Evolutionary conservation across 2,113 vertebrate species (phyloP).

Genomic region (Lagenorhynchus albirostris): DNA sequence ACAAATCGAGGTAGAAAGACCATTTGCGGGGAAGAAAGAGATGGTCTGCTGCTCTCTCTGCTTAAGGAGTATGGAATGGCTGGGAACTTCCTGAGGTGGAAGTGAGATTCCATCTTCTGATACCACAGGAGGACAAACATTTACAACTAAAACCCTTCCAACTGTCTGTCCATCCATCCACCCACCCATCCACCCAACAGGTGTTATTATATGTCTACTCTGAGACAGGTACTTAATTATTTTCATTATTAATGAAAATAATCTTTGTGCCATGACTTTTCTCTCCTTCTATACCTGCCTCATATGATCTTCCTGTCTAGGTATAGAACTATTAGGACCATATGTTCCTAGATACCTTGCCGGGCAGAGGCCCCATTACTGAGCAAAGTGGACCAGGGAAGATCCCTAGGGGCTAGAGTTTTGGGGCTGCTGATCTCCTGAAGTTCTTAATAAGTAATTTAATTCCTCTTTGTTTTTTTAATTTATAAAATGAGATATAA

Average conservation of each 20-base stretch:
- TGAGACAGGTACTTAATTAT: neutral
- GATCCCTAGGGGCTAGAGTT: neutral
- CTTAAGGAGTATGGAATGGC: neutral
- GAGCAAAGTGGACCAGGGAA: neutral
- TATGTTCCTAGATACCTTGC: neutral
- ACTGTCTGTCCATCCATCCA: neutral
- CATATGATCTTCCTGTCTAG: neutral
- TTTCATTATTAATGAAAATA: neutral
- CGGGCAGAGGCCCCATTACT: neutral
- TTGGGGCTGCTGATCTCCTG: neutral
- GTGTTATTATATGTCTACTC: neutral
- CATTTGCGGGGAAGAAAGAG: neutral
- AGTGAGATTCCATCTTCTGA: neutral
- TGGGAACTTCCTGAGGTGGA: neutral
- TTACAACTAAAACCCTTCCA: neutral
- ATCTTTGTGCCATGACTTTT: neutral
- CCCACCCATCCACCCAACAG: neutral
- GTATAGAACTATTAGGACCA: neutral
- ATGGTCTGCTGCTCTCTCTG: neutral
- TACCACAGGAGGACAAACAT: neutral
- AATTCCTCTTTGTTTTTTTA: neutral
- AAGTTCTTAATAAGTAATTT: neutral
- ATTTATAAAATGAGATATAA: conserved; percentile 4
- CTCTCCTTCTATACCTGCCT: neutral
- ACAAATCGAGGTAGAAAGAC: neutral